Evolutionary conservation across 2,888 invertebrate genomes (phyloP).

Genomic region (Epistrophella euchroma): DNA sequence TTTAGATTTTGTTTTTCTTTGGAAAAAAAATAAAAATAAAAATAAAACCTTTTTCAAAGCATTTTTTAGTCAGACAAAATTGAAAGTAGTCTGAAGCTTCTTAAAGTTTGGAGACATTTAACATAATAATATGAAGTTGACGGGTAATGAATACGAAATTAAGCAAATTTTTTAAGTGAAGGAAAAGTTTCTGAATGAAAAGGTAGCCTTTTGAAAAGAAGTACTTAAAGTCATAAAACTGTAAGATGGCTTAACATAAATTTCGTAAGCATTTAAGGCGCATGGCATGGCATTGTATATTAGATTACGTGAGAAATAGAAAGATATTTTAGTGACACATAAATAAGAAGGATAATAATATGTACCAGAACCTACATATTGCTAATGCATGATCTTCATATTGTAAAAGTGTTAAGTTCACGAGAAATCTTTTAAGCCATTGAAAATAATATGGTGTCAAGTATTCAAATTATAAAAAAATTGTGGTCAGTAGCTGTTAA

Average conservation of each 20-base stretch:
- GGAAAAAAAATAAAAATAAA: not conserved
- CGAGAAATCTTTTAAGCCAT: too few species aligned
- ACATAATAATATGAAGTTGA: constrained; percentile 14
- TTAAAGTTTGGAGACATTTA: not conserved
- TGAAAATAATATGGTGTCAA: too few species aligned
- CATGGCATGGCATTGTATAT: not conserved
- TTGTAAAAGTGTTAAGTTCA: too few species aligned
- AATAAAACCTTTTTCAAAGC: not conserved
- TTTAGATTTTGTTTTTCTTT: constrained; percentile 16
- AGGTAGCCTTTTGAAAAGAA: not conserved
- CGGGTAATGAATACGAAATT: constrained; percentile 11
- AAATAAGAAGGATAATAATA: too few species aligned
- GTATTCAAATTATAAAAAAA: too few species aligned
- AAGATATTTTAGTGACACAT: constrained; percentile 22
- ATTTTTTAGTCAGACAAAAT: constrained; percentile 12
- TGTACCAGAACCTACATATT: too few species aligned
- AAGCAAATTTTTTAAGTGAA: not conserved
- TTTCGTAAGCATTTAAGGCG: not conserved
- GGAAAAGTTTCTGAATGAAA: constrained; percentile 6
- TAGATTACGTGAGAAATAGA: not conserved
- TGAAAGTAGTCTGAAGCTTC: constrained; percentile 31
- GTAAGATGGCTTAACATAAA: not conserved
- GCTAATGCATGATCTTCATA: too few species aligned
- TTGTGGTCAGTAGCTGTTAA: too few species aligned
- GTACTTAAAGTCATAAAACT: not conserved